Percentiles rank a stretch among this genome's conserved stretches.
These are phyloP conservation scores for Mastacembelus armatus DNA, from an alignment of 2,797 vertebrate genomes.

Conservation along the genomic window DNA sequence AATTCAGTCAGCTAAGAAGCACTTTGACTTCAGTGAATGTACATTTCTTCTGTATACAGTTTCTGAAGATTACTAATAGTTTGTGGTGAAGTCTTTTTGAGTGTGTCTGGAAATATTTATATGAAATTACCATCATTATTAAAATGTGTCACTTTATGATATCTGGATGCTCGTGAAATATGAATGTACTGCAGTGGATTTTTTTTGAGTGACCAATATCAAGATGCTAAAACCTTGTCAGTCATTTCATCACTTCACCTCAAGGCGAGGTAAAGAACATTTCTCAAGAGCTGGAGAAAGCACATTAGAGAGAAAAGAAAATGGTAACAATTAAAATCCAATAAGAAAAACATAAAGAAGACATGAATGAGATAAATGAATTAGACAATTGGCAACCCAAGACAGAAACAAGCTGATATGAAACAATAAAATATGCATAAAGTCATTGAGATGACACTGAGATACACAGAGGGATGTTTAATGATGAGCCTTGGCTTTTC, in stretches of 20 bases:
- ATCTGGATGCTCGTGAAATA: constrained; percentile 37
- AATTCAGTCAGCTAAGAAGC: constrained; percentile 12
- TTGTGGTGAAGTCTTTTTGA: constrained; percentile 17
- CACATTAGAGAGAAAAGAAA: constrained; percentile 13
- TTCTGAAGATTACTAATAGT: too few relatives aligned
- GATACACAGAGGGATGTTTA: constrained; percentile 52
- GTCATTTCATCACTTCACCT: not conserved
- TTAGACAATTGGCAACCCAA: constrained; percentile 25
- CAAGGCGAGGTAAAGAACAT: not conserved
- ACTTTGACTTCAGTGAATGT: too few relatives aligned
- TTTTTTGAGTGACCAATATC: constrained; percentile 50
- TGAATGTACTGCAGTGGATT: constrained; percentile 18
- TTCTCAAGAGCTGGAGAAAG: too few relatives aligned
- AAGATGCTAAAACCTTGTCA: constrained; percentile 9
- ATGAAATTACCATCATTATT: constrained; percentile 40
- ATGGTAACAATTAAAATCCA: constrained; percentile 50
- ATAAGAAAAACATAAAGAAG: constrained; percentile 34
- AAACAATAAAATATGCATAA: constrained; percentile 42
- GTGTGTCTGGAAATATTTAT: constrained; percentile 25
- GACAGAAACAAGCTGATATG: constrained; percentile 32
- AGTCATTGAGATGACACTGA: constrained; percentile 64
- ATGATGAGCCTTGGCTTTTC: constrained; percentile 57
- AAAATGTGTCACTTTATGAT: constrained; percentile 40
- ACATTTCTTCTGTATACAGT: too few relatives aligned
- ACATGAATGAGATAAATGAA: constrained; percentile 49